Evolutionary conservation across 2,797 vertebrate species (phyloP), one percentile per base, ranked within the genome.

Genomic region (Psittacula echo): DNA sequence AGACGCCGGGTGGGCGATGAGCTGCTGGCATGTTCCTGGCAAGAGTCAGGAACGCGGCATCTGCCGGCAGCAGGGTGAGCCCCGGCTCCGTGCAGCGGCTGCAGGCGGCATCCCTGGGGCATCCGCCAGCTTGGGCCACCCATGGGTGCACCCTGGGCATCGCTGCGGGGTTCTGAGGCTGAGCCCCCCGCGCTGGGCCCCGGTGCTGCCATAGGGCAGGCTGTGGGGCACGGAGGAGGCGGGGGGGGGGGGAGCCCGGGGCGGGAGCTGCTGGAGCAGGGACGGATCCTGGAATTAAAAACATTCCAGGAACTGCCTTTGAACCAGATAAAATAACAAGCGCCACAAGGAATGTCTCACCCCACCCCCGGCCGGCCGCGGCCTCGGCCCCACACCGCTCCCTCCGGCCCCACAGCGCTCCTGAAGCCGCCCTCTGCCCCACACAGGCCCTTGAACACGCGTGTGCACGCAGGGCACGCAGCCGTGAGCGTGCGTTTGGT

Each of bases 281-380:
- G 95, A 85, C 47, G 74, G 94, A 92, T 92, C 93, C 89, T 94
- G 94, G 95, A 96, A 95, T 94, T 92, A 95, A 93, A 96, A 96
- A 95, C 95, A 96, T 96, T 96, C 94, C 95, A 96, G 94, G 95
- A 94, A 96, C 95, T 93, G 94, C 90, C 93, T 94, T 90, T 78
- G 94, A 94, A 96, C 82, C 95, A 94, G 94, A 95, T 94, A 92
- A 95, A 96, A 94, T 92, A 95, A 90, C 95, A 85, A 92, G 80
- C 53, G 56, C 95, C 61, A 51, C 68, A 22, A 95, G 89, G 95
- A 95, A 92, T 93, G 89, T 90, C 87, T 86, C 91, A 73, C 94
- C 89, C 89, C 92, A 42, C 94, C 85, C 67, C 75, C 14, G 24
- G 85, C 75, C 27, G n/a, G 58, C 58, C 53, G 17, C 22, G 19